Evolutionary conservation across 2,797 vertebrate genomes (phyloP).

Genomic region (Xenops minutus): DNA sequence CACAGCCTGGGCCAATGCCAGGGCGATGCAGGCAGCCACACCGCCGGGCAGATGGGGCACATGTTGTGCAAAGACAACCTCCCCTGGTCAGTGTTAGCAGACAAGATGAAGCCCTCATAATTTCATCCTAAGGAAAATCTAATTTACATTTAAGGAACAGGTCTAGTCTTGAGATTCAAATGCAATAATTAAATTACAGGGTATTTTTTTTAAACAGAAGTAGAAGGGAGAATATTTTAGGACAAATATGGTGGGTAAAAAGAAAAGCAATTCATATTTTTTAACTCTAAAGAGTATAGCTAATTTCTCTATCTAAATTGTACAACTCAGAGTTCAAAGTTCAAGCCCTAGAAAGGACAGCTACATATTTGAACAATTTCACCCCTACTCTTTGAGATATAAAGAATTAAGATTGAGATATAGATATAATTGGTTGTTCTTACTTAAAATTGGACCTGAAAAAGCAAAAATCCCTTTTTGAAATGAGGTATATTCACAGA

Average conservation of each 20-base stretch:
- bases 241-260: background rate
- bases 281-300: background rate
- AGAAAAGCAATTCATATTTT: background rate
- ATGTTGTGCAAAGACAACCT: background rate
- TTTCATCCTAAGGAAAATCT: background rate
- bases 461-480: background rate
- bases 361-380: background rate
- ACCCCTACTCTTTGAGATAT: background rate
- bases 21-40: background rate
- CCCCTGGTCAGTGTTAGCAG: background rate
- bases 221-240: background rate
- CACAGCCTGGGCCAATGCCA: slow-evolving; percentile 8
- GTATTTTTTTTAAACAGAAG: background rate
- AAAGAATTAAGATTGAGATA: background rate
- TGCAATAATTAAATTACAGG: background rate
- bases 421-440: background rate
- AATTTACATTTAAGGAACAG: background rate
- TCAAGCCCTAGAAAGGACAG: background rate
- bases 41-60: slow-evolving; percentile 17
- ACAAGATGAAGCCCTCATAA: background rate
- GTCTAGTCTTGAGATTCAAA: background rate
- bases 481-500: slow-evolving; percentile 11
- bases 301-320: background rate
- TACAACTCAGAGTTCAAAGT: background rate
- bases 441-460: background rate